These are phyloP conservation scores for Apodemus agrarius DNA, from an alignment of 2,797 vertebrate genomes.

Conservation along the genomic window DNA sequence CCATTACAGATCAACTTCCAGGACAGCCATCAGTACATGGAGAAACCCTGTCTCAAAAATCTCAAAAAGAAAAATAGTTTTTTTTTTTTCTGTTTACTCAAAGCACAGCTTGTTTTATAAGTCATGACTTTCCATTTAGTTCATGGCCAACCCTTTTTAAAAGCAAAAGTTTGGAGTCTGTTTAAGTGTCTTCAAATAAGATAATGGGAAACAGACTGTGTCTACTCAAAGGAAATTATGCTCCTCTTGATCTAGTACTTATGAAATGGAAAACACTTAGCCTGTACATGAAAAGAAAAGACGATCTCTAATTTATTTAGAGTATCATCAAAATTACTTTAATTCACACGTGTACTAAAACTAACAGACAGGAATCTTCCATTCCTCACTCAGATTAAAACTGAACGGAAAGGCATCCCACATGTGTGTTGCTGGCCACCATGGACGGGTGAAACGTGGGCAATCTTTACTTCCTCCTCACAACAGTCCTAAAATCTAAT, in stretches of 20 bases:
- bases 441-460: background rate
- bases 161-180: slow-evolving; percentile 24
- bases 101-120: slow-evolving; percentile 47
- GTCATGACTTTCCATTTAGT: background rate
- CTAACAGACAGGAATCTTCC: background rate
- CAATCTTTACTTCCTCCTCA: slow-evolving; percentile 11
- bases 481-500: background rate
- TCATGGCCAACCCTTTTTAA: slow-evolving; percentile 27
- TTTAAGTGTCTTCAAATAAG: slow-evolving; percentile 6
- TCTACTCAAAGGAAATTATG: background rate
- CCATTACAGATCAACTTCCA: background rate
- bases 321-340: slow-evolving; percentile 41
- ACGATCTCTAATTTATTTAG: slow-evolving; percentile 42
- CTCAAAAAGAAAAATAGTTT: background rate
- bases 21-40: background rate
- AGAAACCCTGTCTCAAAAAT: background rate
- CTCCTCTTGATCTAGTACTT: slow-evolving; percentile 5
- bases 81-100: slow-evolving; percentile 39
- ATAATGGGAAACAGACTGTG: background rate
- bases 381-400: background rate
- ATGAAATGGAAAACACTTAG: slow-evolving; percentile 28
- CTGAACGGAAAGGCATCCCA: background rate
- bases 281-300: background rate
- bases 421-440: background rate
- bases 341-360: slow-evolving; percentile 24